Base-by-base conservation (phyloP, 2,113 vertebrate genomes). In the Mola mola region DNA sequence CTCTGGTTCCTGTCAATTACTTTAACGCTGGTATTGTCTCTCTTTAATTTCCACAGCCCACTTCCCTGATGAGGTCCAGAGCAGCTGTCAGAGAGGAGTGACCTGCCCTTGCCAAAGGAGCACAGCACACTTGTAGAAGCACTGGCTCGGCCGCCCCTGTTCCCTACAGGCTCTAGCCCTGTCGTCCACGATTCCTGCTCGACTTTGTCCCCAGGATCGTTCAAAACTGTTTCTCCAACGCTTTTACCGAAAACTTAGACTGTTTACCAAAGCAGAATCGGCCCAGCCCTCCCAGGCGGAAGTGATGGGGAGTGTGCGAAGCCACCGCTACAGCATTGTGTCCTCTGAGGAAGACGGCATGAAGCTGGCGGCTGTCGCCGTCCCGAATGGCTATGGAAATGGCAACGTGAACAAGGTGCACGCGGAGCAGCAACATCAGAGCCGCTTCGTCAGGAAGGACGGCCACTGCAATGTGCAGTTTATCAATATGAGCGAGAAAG, bases 141-240 rank as follows among this genome's bases (percentile, higher is more conserved):
- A 29, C 61, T 38, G 56, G 78, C 75, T 65, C 78, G 65, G 28
- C 51, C 38, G 17, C 31, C 53, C 36, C 64, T 6, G 0, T 21
- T 28, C 48, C 64, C 20, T n/a, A 31, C 51, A 60, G 77, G 85
- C 81, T 57, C 24, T 6, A 28, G 8, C 66, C 78, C 83, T 52
- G 68, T 25, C 26, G 40, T 38, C 37, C 43, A 71, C 37, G 6
- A 55, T 94, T 93, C 79, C 34, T 52, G 55, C 76, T 82, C 75
- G 90, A 83, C 86, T 90, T 93, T 93, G 88, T 80, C 86, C 87
- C 91, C 53, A 60, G 63, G 90, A 96, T 89, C 88, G 88, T 94
- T 94, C 93, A 93, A 98, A 97, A 95, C 96, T 98, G 96, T 98
- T 98, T 97, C 95, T 97, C 93, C 96, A 96, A 96, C 95, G 94